Base-by-base conservation (phyloP, 2,888 invertebrate species). In the Bedellia somnulentella region DNA sequence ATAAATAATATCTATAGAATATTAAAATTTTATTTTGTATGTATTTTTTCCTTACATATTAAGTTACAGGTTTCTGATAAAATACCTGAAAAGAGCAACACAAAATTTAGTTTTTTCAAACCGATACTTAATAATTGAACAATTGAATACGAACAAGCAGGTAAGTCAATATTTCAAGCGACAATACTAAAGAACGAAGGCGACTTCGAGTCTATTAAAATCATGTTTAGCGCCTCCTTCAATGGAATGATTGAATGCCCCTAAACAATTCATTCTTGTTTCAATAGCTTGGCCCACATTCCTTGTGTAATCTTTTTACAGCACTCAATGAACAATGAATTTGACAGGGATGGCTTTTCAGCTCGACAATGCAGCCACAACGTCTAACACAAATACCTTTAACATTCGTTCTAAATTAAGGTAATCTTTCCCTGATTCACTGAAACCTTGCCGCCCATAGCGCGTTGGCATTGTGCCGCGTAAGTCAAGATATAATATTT, bases 151-250 rank as follows among this genome's bases (percentile, higher is more conserved):
- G n/a, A n/a, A n/a, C n/a, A n/a, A n/a, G n/a, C n/a, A n/a, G n/a
- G n/a, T n/a, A n/a, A n/a, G n/a, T n/a, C n/a, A n/a, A n/a, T n/a
- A n/a, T n/a, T n/a, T n/a, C n/a, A n/a, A n/a, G n/a, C n/a, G n/a
- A n/a, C n/a, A n/a, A n/a, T n/a, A n/a, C n/a, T n/a, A n/a, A n/a
- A n/a, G n/a, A n/a, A n/a, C n/a, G n/a, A n/a, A n/a, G 73, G 73
- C 73, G 75, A 73, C 73, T 49, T 43, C 33, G 42, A 70, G 75
- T 73, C 75, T 75, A 73, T 75, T 73, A 73, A 75, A 73, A 55
- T 66, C 57, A 48, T 57, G 52, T 71, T 71, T 67, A 64, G 70
- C 70, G 66, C 68, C 64, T 53, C 45, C 51, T 49, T 68, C 63
- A 70, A 71, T 71, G 61, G 57, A 56, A 66, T 68, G 71, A 73